Evolutionary conservation across 2,888 invertebrate species (phyloP).

Genomic region (Megastigmus dorsalis): DNA sequence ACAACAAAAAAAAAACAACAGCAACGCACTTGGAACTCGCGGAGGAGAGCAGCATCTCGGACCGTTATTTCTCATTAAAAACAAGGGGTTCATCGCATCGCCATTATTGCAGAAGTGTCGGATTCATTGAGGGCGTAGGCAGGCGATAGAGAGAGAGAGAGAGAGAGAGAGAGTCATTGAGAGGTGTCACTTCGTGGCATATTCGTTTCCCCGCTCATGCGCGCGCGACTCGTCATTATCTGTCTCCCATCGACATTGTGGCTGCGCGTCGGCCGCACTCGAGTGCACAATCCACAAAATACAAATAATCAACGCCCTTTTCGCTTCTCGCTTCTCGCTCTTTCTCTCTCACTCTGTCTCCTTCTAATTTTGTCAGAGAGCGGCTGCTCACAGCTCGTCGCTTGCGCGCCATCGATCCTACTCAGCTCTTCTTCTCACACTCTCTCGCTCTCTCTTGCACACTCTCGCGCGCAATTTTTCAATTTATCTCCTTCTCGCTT

Average conservation of each 20-base stretch:
- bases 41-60: conserved; percentile 36
- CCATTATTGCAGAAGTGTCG: conserved; percentile 70
- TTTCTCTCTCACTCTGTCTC: conserved; percentile 21
- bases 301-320: conserved; percentile 70
- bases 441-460: neutral
- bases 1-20: neutral
- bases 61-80: conserved; percentile 73
- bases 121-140: conserved; percentile 51
- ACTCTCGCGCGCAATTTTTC: conserved; percentile 52
- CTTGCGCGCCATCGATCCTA: conserved; percentile 21
- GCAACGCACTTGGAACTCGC: too few relatives aligned
- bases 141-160: neutral
- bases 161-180: conserved; percentile 67
- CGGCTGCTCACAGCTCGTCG: conserved; percentile 13
- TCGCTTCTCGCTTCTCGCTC: too few relatives aligned
- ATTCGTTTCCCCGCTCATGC: conserved; percentile 64
- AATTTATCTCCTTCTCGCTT: conserved; percentile 53
- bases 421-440: too few relatives aligned
- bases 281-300: conserved; percentile 65
- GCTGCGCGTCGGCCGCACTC: conserved; percentile 60
- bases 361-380: conserved; percentile 1
- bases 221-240: conserved; percentile 59
- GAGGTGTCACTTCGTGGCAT: conserved; percentile 75
- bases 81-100: conserved; percentile 72
- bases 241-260: conserved; percentile 56